Conservation (phyloP, 2,113 vertebrate genomes). For the Scytalopus superciliaris region DNA sequence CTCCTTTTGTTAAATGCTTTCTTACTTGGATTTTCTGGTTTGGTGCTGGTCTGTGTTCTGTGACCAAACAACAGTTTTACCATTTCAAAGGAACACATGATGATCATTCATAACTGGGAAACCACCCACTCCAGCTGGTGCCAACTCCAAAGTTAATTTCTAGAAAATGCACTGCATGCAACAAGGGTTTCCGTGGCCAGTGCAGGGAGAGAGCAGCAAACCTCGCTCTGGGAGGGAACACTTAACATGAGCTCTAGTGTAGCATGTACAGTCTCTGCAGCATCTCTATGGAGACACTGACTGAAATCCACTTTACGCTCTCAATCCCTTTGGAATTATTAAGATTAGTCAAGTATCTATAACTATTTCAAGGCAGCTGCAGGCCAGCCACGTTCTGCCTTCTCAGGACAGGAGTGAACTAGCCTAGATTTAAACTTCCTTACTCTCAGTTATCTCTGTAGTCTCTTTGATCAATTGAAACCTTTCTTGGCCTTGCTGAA, state of each 20-base stretch:
- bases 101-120: not conserved
- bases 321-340: not conserved
- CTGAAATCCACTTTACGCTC: not conserved
- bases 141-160: not conserved
- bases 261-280: not conserved
- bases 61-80: constrained; percentile 24
- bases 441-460: accelerated
- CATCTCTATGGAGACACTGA: not conserved
- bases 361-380: not conserved
- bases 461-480: accelerated
- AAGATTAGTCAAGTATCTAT: not conserved
- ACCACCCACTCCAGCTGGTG: not conserved
- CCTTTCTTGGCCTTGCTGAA: not conserved
- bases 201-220: not conserved
- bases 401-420: not conserved
- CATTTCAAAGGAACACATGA: not conserved
- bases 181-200: accelerated
- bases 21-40: constrained; percentile 64
- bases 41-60: constrained; percentile 55
- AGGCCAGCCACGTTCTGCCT: not conserved
- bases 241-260: not conserved
- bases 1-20: constrained; percentile 67
- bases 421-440: not conserved
- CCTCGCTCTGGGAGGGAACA: not conserved
- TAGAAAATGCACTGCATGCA: accelerated